Conservation (phyloP, 2,888 invertebrate species). For the Phlogophora meticulosa region DNA sequence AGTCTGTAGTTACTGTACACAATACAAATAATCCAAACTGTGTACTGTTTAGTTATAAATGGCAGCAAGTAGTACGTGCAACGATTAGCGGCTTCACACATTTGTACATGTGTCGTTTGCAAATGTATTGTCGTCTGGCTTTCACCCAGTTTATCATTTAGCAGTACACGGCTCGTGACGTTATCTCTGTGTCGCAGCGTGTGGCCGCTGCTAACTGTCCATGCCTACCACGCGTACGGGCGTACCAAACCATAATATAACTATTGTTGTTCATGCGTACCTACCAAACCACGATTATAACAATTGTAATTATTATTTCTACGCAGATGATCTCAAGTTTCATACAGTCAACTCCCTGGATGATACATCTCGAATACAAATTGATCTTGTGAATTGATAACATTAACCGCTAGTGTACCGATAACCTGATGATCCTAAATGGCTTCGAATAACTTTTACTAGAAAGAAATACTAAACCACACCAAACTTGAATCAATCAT, state of each 20-base stretch:
- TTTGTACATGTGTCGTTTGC: slow-evolving; percentile 9
- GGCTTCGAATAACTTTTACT: too few species aligned
- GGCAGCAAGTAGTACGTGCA: background rate
- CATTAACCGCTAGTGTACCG: too few species aligned
- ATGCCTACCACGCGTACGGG: background rate
- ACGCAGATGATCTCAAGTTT: too few species aligned
- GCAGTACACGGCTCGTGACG: slow-evolving; percentile 12
- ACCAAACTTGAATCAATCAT: too few species aligned
- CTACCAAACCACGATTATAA: background rate
- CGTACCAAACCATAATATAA: background rate
- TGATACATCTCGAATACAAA: too few species aligned
- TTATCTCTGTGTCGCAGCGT: slow-evolving; percentile 38
- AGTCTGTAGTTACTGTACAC: too few species aligned
- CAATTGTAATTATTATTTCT: too few species aligned
- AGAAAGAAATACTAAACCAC: too few species aligned
- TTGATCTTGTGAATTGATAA: too few species aligned
- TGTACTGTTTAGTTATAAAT: background rate
- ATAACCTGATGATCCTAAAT: too few species aligned
- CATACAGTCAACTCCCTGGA: too few species aligned
- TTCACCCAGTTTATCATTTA: slow-evolving; percentile 53
- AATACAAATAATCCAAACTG: too few species aligned
- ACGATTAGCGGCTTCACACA: slow-evolving; percentile 10
- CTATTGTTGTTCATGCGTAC: background rate
- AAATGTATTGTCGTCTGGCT: slow-evolving; percentile 30
- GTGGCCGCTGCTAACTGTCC: background rate